Conservation (phyloP, 1,140 invertebrate genomes). For the Danaus melanippus region DNA sequence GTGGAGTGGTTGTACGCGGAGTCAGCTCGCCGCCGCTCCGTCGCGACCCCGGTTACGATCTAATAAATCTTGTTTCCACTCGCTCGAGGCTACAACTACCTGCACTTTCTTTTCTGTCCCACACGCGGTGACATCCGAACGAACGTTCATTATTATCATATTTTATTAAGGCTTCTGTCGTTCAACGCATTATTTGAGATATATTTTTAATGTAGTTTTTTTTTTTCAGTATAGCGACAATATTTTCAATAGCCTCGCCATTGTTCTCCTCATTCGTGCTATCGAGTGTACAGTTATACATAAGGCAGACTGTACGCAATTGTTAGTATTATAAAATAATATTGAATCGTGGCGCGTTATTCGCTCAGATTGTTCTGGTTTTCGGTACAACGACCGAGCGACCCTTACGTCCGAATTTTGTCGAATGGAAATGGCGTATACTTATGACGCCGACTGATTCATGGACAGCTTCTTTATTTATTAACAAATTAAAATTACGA, state of each 20-base stretch:
- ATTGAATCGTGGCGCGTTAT: slow-evolving; percentile 15
- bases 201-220: no score
- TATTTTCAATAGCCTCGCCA: no score
- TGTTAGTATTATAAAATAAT: slow-evolving; percentile 12
- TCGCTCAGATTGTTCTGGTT: slow-evolving; percentile 24
- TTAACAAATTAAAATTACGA: no score
- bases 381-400: slow-evolving; percentile 30
- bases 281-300: neutral
- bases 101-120: slow-evolving; percentile 62
- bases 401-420: slow-evolving; percentile 30
- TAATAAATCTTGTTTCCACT: slow-evolving; percentile 52
- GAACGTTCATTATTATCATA: no score
- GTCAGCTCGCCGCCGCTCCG: slow-evolving; percentile 28
- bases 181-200: no score
- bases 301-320: slow-evolving; percentile 2
- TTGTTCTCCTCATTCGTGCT: no score
- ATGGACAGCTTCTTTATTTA: no score
- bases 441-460: neutral
- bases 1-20: slow-evolving; percentile 15
- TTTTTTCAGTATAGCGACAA: no score
- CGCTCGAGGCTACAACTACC: slow-evolving; percentile 45
- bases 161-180: no score
- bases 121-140: slow-evolving; percentile 21
- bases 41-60: slow-evolving; percentile 57
- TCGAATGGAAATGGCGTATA: slow-evolving; percentile 22